Evolutionary conservation across 2,888 invertebrate species (phyloP).

Genomic region (Protophormia terraenovae): DNA sequence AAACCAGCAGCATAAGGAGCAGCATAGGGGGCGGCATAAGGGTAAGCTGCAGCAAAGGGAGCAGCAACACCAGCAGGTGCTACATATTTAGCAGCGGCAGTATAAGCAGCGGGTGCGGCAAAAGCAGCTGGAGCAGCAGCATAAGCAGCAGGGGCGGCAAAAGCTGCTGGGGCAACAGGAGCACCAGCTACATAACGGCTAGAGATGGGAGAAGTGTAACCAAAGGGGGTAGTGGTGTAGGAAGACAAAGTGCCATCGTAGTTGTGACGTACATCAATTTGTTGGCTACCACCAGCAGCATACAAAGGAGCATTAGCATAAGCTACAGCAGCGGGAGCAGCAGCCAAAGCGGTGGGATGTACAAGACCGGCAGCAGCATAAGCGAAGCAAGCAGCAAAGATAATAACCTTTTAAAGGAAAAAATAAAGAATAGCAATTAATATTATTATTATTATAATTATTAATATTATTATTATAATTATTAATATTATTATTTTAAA

Average conservation of each 20-base stretch:
- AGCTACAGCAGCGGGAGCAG: constrained; percentile 75
- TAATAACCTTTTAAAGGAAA: constrained; percentile 70
- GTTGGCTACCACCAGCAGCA: constrained; percentile 77
- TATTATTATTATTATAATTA: not conserved
- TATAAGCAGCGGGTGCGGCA: constrained; percentile 59
- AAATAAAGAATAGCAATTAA: not conserved
- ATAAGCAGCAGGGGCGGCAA: constrained; percentile 65
- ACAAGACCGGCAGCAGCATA: constrained; percentile 71
- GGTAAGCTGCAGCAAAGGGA: constrained; percentile 53
- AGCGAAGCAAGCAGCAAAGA: constrained; percentile 74
- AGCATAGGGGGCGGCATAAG: constrained; percentile 68
- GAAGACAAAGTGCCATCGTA: constrained; percentile 77
- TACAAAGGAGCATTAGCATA: constrained; percentile 82
- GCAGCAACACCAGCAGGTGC: constrained; percentile 65
- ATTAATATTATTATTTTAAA: too few relatives aligned
- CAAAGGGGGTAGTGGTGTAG: constrained; percentile 78
- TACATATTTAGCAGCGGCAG: constrained; percentile 40
- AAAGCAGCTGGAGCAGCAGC: constrained; percentile 55
- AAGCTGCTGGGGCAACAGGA: constrained; percentile 67
- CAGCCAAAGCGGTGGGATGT: constrained; percentile 65
- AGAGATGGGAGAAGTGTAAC: constrained; percentile 74
- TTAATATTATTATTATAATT: too few relatives aligned
- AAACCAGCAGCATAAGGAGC: constrained; percentile 71
- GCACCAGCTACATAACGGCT: constrained; percentile 77
- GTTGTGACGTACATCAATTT: constrained; percentile 78